phyloP scores from a whole-genome alignment of 1,140 invertebrate genomes.

The Thaumetopoea pityocampa region DNA sequence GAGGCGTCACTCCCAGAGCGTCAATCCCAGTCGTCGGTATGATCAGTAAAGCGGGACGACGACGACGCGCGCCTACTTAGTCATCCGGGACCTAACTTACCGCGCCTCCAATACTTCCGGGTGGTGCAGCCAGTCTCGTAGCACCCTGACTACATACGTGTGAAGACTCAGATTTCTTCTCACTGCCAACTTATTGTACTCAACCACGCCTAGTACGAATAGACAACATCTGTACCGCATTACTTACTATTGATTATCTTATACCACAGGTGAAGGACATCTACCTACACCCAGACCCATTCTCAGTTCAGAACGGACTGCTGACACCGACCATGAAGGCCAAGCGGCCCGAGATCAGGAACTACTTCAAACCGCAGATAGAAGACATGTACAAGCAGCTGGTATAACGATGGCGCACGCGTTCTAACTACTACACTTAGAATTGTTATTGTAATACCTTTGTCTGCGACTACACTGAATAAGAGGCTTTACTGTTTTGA shows the following conservation, averaged over 20 bases:
- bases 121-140: too few species aligned
- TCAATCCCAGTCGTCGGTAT: too few species aligned
- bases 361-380: slow-evolving; percentile 61
- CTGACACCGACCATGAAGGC: slow-evolving; percentile 97
- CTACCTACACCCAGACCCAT: slow-evolving; percentile 94
- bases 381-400: slow-evolving; percentile 27
- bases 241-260: not conserved
- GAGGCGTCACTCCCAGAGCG: too few species aligned
- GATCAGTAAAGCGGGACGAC: too few species aligned
- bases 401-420: slow-evolving; percentile 15
- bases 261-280: slow-evolving; percentile 92
- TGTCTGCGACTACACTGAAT: slow-evolving; percentile 6
- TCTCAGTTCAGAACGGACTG: slow-evolving; percentile 97
- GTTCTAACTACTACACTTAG: slow-evolving; percentile 1
- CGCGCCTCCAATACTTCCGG: too few species aligned
- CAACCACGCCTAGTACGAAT: too few species aligned
- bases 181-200: too few species aligned
- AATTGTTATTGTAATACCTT: slow-evolving; percentile 1
- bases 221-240: too few species aligned
- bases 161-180: too few species aligned
- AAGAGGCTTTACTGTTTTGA: slow-evolving; percentile 2
- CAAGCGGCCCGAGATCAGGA: slow-evolving; percentile 92
- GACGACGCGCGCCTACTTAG: too few species aligned
- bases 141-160: too few species aligned
- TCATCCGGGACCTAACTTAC: too few species aligned